Percentiles rank a stretch among this genome's conserved stretches.
Evolutionary conservation across 2,888 invertebrate genomes (phyloP).

Genomic region (Neoscelio sp.): DNA sequence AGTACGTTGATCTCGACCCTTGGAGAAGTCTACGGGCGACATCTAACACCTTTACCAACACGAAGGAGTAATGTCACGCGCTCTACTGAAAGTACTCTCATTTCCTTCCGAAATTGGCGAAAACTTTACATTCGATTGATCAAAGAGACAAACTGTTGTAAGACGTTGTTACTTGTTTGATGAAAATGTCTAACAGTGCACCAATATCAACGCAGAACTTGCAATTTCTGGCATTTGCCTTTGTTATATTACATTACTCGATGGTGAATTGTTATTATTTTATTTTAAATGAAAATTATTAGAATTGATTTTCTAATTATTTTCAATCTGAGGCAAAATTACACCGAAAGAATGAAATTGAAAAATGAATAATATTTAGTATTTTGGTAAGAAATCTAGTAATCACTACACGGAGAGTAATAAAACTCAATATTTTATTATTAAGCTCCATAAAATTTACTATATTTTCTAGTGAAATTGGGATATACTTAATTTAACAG

Average conservation of each 20-base stretch:
- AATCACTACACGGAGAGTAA: too few species aligned
- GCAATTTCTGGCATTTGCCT: conserved; percentile 3
- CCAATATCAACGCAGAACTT: background rate
- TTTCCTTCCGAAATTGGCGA: conserved; percentile 64
- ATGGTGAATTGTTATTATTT: background rate
- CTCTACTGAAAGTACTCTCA: conserved; percentile 59
- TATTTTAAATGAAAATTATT: too few species aligned
- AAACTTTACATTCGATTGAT: conserved; percentile 66
- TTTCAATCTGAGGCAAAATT: too few species aligned
- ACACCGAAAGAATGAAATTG: too few species aligned
- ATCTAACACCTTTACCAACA: conserved; percentile 58
- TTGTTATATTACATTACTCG: background rate
- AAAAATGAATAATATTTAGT: too few species aligned
- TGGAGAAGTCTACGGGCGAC: conserved; percentile 57
- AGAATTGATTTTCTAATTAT: too few species aligned
- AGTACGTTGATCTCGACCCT: conserved; percentile 65
- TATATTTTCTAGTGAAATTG: too few species aligned
- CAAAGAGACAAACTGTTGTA: conserved; percentile 60
- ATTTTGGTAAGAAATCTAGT: too few species aligned
- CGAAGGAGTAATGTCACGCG: conserved; percentile 54
- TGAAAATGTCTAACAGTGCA: conserved; percentile 45
- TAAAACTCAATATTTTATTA: too few species aligned
- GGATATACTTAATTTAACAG: too few species aligned
- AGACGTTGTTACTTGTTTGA: conserved; percentile 60
- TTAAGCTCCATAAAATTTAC: too few species aligned